These are phyloP conservation scores for Amphiura filiformis DNA, from an alignment of 35 echinoderm and acorn worm species.

Conservation along the genomic window DNA sequence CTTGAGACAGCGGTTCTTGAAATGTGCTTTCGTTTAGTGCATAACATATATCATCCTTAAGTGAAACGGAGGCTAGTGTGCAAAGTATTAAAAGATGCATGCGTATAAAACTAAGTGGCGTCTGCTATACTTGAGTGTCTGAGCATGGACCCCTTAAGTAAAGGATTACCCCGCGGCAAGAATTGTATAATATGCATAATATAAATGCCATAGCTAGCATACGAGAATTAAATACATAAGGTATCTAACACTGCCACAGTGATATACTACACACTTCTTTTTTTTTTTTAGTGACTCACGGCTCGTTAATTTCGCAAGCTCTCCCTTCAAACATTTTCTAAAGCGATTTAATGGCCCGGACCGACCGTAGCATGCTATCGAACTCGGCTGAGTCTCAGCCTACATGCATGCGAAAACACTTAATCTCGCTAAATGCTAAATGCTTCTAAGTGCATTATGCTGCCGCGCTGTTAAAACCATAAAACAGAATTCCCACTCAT, in stretches of 20 bases:
- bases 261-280: no score
- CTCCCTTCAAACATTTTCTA: no score
- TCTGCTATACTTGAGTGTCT: slow-evolving; percentile 1
- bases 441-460: slow-evolving; percentile 8
- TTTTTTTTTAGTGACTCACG: not conserved
- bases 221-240: slow-evolving; percentile 2
- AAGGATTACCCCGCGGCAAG: not conserved
- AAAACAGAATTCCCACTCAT: not conserved
- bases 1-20: no score
- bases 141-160: not conserved
- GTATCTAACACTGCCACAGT: not conserved
- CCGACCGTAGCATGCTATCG: no score
- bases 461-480: not conserved
- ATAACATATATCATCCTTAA: no score
- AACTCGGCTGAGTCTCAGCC: not conserved
- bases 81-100: no score
- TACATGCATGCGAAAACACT: slow-evolving; percentile 11
- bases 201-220: slow-evolving; percentile 5
- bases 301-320: not conserved
- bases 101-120: not conserved
- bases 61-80: no score
- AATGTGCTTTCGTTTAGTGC: no score
- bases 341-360: no score
- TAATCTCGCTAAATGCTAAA: slow-evolving; percentile 12
- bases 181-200: slow-evolving; percentile 13